phyloP scores from a whole-genome alignment of 2,888 invertebrate species.

The Andrena chrysosceles region DNA sequence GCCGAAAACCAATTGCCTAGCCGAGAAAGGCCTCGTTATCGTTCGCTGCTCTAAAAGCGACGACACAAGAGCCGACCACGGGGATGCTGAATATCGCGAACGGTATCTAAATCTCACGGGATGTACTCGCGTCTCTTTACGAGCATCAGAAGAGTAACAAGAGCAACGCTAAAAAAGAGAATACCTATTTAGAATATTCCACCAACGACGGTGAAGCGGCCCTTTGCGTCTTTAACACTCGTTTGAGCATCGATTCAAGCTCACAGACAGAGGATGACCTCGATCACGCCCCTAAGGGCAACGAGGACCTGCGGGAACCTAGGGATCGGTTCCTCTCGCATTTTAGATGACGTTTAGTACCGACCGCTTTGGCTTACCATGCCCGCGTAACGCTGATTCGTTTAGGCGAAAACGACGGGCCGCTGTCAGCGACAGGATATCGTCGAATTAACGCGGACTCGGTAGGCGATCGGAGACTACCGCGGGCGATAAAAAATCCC shows the following conservation, averaged over 20 bases:
- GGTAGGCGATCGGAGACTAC: slow-evolving; percentile 3
- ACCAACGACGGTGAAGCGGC: background rate
- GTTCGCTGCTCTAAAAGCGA: background rate
- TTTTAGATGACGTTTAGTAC: slow-evolving; percentile 16
- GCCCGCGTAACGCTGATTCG: background rate
- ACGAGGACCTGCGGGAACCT: background rate
- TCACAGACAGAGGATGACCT: background rate
- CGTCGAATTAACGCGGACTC: slow-evolving; percentile 7
- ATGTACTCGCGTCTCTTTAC: slow-evolving; percentile 6
- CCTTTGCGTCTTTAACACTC: slow-evolving; percentile 5
- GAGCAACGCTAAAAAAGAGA: background rate
- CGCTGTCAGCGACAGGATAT: slow-evolving; percentile 16
- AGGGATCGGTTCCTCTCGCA: background rate
- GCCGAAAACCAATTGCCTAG: slow-evolving; percentile 68
- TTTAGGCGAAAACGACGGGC: background rate
- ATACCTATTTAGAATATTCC: background rate
- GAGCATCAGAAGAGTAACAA: background rate
- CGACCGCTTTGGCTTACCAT: background rate
- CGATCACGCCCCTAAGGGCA: background rate
- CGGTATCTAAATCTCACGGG: slow-evolving; percentile 12
- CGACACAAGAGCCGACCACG: background rate
- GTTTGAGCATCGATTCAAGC: background rate
- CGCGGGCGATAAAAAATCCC: slow-evolving; percentile 29
- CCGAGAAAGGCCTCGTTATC: slow-evolving; percentile 5
- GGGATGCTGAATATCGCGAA: background rate